These are phyloP conservation scores for Montipora capricornis DNA, from an alignment of 64 coral and sea anemone genomes.

Conservation along the genomic window DNA sequence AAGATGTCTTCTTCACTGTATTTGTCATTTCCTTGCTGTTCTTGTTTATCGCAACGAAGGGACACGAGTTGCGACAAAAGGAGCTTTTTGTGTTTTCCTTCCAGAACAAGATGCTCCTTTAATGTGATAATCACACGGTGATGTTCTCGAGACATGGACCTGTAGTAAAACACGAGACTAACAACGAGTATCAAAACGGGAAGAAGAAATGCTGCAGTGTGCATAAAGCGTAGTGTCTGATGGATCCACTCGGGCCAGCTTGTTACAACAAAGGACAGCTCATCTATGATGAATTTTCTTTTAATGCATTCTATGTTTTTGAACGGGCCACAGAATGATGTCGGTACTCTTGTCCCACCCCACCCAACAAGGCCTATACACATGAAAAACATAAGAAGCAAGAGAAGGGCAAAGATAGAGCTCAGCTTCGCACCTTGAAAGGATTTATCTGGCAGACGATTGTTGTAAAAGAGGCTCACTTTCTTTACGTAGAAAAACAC, in stretches of 20 bases:
- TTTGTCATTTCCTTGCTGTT: constrained; percentile 7
- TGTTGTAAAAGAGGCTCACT: constrained; percentile 84
- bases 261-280: constrained; percentile 57
- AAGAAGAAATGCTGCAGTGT: constrained; percentile 78
- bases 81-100: constrained; percentile 22
- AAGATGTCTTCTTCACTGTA: constrained; percentile 48
- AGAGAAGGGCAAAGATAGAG: constrained; percentile 82
- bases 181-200: constrained; percentile 60
- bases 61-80: constrained; percentile 36
- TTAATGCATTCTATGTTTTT: constrained; percentile 68
- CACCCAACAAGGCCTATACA: constrained; percentile 81
- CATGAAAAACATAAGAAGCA: constrained; percentile 85
- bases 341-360: constrained; percentile 73
- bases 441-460: constrained; percentile 78
- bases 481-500: constrained; percentile 93
- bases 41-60: neutral
- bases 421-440: constrained; percentile 84
- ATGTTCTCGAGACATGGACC: constrained; percentile 45
- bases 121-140: constrained; percentile 27
- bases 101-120: constrained; percentile 57
- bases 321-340: constrained; percentile 85
- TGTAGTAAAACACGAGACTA: constrained; percentile 47
- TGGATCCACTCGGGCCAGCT: constrained; percentile 72
- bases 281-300: constrained; percentile 66
- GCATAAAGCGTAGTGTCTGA: constrained; percentile 57